A percentile compares a stretch with the other conserved stretches of the same genome.
These are phyloP conservation scores for Drosophila ficusphila DNA, from an alignment of 1,140 invertebrate genomes.

Conservation along the genomic window DNA sequence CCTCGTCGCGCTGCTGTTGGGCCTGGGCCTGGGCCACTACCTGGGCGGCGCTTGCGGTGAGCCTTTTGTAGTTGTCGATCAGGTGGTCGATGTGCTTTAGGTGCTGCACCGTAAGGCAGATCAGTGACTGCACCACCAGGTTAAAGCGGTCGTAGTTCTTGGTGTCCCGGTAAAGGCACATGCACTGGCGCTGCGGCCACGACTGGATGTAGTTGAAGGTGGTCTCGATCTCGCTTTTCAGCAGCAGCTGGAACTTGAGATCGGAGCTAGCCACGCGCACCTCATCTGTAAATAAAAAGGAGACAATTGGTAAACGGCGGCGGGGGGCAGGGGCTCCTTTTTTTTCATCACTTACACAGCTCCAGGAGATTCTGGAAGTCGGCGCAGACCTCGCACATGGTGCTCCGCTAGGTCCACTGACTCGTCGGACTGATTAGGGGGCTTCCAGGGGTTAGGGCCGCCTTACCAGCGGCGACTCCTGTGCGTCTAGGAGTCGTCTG, in stretches of 20 bases:
- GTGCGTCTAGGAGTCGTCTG: slow-evolving; percentile 28
- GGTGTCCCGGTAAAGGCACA: slow-evolving; percentile 95
- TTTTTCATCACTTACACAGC: slow-evolving; percentile 77
- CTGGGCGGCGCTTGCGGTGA: slow-evolving; percentile 70
- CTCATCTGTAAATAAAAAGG: slow-evolving; percentile 85
- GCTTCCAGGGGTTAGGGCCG: slow-evolving; percentile 13
- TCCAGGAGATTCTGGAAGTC: slow-evolving; percentile 75
- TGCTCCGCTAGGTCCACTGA: slow-evolving; percentile 13
- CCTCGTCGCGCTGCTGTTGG: slow-evolving; percentile 48
- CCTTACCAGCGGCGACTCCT: slow-evolving; percentile 7
- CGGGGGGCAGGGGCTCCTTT: slow-evolving; percentile 14
- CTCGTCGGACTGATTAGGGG: not conserved
- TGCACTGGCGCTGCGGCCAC: slow-evolving; percentile 93
- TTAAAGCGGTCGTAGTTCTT: slow-evolving; percentile 96
- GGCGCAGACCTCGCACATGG: slow-evolving; percentile 73
- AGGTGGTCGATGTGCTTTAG: slow-evolving; percentile 89
- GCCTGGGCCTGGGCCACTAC: slow-evolving; percentile 63
- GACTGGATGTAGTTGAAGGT: slow-evolving; percentile 88
- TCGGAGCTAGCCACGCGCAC: slow-evolving; percentile 87
- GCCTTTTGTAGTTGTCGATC: slow-evolving; percentile 79
- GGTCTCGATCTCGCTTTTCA: slow-evolving; percentile 88
- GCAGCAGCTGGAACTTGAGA: slow-evolving; percentile 86
- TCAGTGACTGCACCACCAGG: slow-evolving; percentile 92
- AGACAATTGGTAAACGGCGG: slow-evolving; percentile 6
- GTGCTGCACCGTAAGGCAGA: slow-evolving; percentile 90